Base-by-base conservation (phyloP, 2,888 invertebrate species). In the Plebejus melissa region DNA sequence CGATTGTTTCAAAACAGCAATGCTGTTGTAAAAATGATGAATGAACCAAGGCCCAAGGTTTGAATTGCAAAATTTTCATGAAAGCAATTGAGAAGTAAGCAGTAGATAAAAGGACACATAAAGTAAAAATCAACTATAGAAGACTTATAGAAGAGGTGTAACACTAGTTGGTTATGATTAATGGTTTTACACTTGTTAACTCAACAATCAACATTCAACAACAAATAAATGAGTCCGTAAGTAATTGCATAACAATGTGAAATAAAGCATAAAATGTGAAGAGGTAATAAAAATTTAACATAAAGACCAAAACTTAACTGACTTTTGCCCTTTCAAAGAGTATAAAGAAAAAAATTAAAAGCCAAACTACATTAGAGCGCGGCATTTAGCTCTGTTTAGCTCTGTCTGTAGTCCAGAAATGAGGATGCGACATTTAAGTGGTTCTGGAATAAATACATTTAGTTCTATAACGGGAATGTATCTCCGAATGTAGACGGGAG, bases 401-500 rank as follows among this genome's bases (percentile, higher is more conserved):
- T 22, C 22, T 22, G 9, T 58, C 9, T 65, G 28, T 65, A 65
- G 16, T 36, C 32, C 46, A 71, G 71, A 71, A 71, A 71, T 58
- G 41, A 74, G 75, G 58, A 75, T 75, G 75, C 69, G 75, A 69
- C 70, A 75, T 70, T 72, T 54, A 72, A 72, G 50, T 50, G 72
- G 28, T 72, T 72, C 72, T 72, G 72, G 72, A 54, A 72, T 75
- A 58, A 57, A 74, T 65, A 65, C 11, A 74, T 83, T 83, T 84
- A 81, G 81, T 85, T 87, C 89, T 89, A 88, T 87, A 90, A 86
- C 83, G 83, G 88, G 87, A 87, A 88, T 77, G 87, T 88, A 88
- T 71, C 77, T 76, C 76, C 60, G 76, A 71, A 75, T 69, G 22
- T 16, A 54, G 65, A 75, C 75, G 71, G 28, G 58, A 57, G 57